A percentile compares a stretch with the other conserved stretches of the same genome.
phyloP scores from a whole-genome alignment of 1,140 invertebrate species.

The Cydia pomonella region DNA sequence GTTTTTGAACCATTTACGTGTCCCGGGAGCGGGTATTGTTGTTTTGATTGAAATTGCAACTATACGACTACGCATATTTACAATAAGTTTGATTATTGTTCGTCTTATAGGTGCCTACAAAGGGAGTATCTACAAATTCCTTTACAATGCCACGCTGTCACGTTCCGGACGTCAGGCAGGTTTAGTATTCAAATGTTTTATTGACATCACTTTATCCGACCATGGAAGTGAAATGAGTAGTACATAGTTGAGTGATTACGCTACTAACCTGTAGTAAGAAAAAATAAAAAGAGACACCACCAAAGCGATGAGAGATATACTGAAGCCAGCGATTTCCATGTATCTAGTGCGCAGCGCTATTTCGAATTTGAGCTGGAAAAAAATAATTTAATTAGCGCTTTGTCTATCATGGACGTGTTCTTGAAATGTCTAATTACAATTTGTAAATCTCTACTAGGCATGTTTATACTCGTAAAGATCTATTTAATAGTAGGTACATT shows the following conservation, averaged over 20 bases:
- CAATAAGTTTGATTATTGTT: too few species aligned
- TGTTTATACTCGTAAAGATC: too few species aligned
- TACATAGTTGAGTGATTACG: background rate
- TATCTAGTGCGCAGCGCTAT: conserved; percentile 88
- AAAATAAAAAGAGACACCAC: conserved; percentile 90
- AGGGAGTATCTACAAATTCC: background rate
- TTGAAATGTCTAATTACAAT: too few species aligned
- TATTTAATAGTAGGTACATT: too few species aligned
- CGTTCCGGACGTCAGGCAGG: background rate
- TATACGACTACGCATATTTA: too few species aligned
- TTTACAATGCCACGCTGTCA: background rate
- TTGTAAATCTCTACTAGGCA: too few species aligned
- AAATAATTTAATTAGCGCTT: conserved; percentile 8
- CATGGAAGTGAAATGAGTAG: too few species aligned
- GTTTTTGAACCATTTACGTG: too few species aligned
- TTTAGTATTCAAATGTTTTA: background rate
- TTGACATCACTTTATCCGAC: too few species aligned
- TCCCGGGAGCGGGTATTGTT: too few species aligned
- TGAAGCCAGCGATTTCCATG: conserved; percentile 91
- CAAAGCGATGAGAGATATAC: conserved; percentile 87
- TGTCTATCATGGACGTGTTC: background rate
- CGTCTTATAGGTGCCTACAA: too few species aligned
- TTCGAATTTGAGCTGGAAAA: conserved; percentile 83
- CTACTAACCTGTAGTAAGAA: conserved; percentile 87
- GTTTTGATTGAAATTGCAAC: too few species aligned